Evolutionary conservation across 2,113 vertebrate species (phyloP), one percentile per base, ranked within the genome.

Genomic region (Triplophysa tibetana): DNA sequence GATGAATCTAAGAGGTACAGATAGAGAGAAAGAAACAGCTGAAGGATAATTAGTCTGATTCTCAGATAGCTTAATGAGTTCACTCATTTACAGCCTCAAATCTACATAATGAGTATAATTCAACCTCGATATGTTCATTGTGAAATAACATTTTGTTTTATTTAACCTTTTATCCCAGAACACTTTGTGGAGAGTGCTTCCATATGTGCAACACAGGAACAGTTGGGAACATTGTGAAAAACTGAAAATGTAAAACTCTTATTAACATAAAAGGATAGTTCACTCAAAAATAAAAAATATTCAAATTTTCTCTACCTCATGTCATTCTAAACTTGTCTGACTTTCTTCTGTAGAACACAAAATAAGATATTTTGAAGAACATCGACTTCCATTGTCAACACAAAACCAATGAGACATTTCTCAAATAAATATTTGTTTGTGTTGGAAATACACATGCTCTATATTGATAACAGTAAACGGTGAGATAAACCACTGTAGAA

Each of bases 81-180:
- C 2, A 26, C 23, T 63, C 24, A 29, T 29, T 63, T 62, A 33
- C 61, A 65, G 64, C 75, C 64, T 77, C 45, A 65, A 77, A 77
- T 66, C 75, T 77, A 62, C 75, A 77, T 66, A 77, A 77, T 65
- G 43, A 77, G 74, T 65, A 77, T 52, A 77, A 38, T 65, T 77
- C 62, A 33, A 11, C 43, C 60, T 77, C 24, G 52, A 65, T 54
- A 77, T 33, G 62, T 54, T 77, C 43, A 10, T 33, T 38, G 23
- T 77, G 65, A 58, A 21, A 64, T 2, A 45, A 33, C 60, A 13
- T 63, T 17, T 26, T 61, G 23, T n/a, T 66, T 23, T 54, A 24
- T 33, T 23, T 16, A 7, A 58, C n/a, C 45, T 63, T 65, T 33
- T 38, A 65, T 54, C 14, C 63, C 10, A 1, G 3, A 24, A 61